Percentiles rank a stretch among this genome's conserved stretches.
These are phyloP conservation scores for Polyodon spathula DNA, from an alignment of 2,113 vertebrate species.

Conservation along the genomic window DNA sequence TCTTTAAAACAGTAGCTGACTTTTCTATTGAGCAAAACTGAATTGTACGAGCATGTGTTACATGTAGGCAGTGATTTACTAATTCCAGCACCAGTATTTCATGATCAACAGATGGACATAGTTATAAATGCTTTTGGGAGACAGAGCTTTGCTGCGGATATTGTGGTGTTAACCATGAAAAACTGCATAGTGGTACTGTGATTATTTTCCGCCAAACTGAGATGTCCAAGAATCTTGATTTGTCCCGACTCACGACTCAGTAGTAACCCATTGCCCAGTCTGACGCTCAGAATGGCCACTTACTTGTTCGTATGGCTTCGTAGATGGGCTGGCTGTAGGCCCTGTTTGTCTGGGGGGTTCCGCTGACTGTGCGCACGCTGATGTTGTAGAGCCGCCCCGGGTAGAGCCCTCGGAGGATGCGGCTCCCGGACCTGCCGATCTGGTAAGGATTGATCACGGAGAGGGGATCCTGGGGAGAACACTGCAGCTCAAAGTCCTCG, in stretches of 20 bases:
- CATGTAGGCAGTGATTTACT: too few species aligned
- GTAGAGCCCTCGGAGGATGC: conserved; percentile 66
- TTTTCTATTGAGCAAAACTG: too few species aligned
- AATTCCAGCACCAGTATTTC: too few species aligned
- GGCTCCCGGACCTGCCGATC: conserved; percentile 56
- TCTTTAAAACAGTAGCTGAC: too few species aligned
- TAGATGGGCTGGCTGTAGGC: conserved; percentile 67
- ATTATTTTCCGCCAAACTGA: neutral
- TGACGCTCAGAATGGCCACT: conserved; percentile 29
- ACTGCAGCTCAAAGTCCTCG: conserved; percentile 76
- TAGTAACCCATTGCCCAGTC: neutral
- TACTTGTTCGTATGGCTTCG: conserved; percentile 77
- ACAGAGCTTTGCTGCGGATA: too few species aligned
- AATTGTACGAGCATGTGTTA: too few species aligned
- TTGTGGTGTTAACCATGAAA: too few species aligned
- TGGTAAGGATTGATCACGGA: conserved; percentile 57
- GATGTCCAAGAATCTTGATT: neutral
- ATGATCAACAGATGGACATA: too few species aligned
- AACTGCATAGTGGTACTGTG: too few species aligned
- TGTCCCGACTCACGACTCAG: neutral
- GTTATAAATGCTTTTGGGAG: too few species aligned
- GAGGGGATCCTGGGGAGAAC: conserved; percentile 70
- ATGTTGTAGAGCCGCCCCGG: conserved; percentile 82
- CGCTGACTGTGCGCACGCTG: conserved; percentile 71
- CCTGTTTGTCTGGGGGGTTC: conserved; percentile 28